These are phyloP conservation scores for Tauraco hartlaubi DNA, from an alignment of 2,797 vertebrate genomes.

Conservation along the genomic window DNA sequence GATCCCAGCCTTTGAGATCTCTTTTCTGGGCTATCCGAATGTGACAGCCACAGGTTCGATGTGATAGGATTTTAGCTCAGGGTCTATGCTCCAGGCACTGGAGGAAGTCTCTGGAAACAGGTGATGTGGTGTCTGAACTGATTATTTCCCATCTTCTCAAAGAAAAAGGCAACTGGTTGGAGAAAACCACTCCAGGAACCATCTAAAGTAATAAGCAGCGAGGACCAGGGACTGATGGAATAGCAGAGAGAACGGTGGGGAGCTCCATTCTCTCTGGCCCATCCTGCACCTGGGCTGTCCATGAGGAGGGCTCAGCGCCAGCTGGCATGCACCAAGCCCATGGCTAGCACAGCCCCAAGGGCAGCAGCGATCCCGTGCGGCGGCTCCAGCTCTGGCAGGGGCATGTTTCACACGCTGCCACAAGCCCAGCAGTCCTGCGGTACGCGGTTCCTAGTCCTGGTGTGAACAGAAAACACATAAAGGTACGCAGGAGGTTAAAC, in stretches of 20 bases:
- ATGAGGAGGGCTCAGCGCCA: accelerated
- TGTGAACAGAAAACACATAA: background rate
- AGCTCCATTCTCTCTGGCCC: background rate
- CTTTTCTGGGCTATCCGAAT: background rate
- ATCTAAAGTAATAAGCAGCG: accelerated
- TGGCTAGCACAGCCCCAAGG: background rate
- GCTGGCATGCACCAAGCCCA: background rate
- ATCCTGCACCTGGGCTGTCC: background rate
- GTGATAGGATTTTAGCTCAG: background rate
- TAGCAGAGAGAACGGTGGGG: background rate
- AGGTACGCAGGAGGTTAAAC: background rate
- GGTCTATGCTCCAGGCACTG: background rate
- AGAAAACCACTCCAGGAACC: background rate
- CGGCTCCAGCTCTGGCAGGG: background rate
- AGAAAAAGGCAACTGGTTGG: background rate
- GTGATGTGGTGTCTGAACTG: background rate
- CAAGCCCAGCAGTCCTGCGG: background rate
- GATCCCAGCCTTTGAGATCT: background rate
- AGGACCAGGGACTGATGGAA: background rate
- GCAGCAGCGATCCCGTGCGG: background rate
- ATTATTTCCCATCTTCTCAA: background rate
- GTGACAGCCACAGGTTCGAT: background rate
- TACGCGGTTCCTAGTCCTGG: accelerated
- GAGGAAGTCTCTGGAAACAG: background rate
- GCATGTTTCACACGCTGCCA: background rate